A percentile compares a stretch with the other conserved stretches of the same genome.
phyloP scores from a whole-genome alignment of 2,113 vertebrate species.

The Cepphus grylle region DNA sequence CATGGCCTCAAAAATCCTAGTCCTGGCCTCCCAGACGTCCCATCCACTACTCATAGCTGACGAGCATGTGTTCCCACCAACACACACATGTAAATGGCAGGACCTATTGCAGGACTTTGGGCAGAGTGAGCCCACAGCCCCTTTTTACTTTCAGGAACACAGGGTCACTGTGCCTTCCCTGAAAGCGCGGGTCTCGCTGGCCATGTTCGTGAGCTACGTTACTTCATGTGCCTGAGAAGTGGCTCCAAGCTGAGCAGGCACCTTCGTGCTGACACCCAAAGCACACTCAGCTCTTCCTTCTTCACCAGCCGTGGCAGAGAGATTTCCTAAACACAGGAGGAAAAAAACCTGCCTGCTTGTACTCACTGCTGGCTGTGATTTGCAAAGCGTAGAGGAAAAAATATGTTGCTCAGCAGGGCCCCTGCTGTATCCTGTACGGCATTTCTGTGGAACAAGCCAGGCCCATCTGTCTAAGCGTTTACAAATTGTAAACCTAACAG shows the following conservation, averaged over 20 bases:
- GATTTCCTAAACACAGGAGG: neutral
- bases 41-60: neutral
- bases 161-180: neutral
- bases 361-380: neutral
- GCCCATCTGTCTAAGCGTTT: neutral
- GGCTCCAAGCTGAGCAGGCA: neutral
- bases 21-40: neutral
- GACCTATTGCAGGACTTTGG: neutral
- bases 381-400: constrained; percentile 2
- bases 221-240: neutral
- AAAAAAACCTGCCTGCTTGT: neutral
- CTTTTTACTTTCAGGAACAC: neutral
- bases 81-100: too few relatives aligned
- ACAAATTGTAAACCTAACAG: constrained; percentile 6
- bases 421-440: constrained; percentile 10
- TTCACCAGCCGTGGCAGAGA: neutral
- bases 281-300: neutral
- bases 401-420: constrained; percentile 28
- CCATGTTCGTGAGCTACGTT: neutral
- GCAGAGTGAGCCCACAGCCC: neutral
- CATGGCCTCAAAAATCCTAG: neutral
- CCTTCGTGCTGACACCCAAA: neutral
- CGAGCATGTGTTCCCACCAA: neutral
- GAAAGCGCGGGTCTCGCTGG: accelerated
- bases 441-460: constrained; percentile 15